Evolutionary conservation across 2,113 vertebrate species (phyloP), one percentile per base, ranked within the genome.

Genomic region (Dasyprocta punctata): DNA sequence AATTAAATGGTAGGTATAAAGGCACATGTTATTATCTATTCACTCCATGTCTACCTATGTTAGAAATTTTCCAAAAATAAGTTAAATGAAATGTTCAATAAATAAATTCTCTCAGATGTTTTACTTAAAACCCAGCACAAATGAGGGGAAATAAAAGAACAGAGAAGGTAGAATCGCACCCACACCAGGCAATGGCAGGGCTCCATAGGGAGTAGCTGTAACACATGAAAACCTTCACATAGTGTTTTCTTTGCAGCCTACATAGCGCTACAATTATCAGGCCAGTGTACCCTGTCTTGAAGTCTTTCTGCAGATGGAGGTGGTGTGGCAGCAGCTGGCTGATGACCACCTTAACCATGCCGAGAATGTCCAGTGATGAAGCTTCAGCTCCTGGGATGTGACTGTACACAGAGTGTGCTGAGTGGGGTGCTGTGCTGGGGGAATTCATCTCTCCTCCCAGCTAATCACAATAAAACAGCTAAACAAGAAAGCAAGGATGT

Each of bases 391-490:
- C 83, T 24, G 67, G 38, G 17, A 20, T 38, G 44, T 11, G 16
- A 36, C 10, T 4, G 10, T 2, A 0, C 4, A 8, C 17, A 16
- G 19, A 7, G 44, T 0, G 13, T 12, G 9, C 38, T 28, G 17
- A 13, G n/a, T 1, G 6, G 36, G 2, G 38, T 7, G 19, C 3
- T 26, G 1, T 14, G 17, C 61, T 77, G 58, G 26, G 77, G 75
- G 38, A 44, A 33, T 28, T 17, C 4, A 6, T n/a, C 49, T 82
- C 54, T 61, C 52, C 52, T 52, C 61, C 63, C 56, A 77, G 84
- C 12, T n/a, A 75, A n/a, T 60, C 71, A 49, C 4, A 10, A 13
- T 26, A 89, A 92, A 54, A 19, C 36, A 47, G 16, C 75, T n/a
- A 12, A 12, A 33, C 24, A 11, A 77, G 22, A 78, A 73, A 73